Evolutionary conservation across 2,888 invertebrate species (phyloP), one percentile per base, ranked within the genome.

Genomic region (Syritta pipiens): DNA sequence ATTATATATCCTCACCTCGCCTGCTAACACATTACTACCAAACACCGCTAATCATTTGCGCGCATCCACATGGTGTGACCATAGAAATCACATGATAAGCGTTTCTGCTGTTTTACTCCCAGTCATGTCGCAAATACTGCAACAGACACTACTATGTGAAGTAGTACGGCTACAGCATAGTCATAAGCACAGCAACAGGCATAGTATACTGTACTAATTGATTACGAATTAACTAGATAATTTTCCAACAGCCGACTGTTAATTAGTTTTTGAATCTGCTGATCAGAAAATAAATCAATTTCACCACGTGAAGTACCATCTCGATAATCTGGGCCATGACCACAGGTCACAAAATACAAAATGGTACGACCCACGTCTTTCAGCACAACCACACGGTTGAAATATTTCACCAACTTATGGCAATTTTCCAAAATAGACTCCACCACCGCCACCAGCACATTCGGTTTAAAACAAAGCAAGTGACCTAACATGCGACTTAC

Each of bases 171-270:
- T 14, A 9, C 14, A 35, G n/a, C 7, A 35, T 1, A 30, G 24
- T 5, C 9, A 46, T 20, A 57, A 4, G 12, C 10, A 5, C 32
- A 26, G 1, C 44, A 24, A 5, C 46, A 20, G 40, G 44, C 26
- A 20, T 19, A 10, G 7, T 1, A 9, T 17, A 19, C n/a, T 6
- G 24, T 22, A 53, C 69, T 71, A 71, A 71, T 62, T 53, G 69
- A 62, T 46, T 53, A 60, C 35, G 37, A 53, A 71, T 71, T 62
- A 71, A 53, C 60, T 37, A 62, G 69, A 71, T 60, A 32, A 51
- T 51, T 60, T 69, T 4, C n/a, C 44, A 60, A n/a, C 60, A 69
- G 26, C 26, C 51, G 44, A 60, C 51, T 69, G 69, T 44, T 69
- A 69, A 69, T 69, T 69, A 60, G 69, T 59, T 69, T 69, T 44